A percentile compares a stretch with the other conserved stretches of the same genome.
Conservation (phyloP, 2,888 invertebrate species). For the Pantelozetes paolii region DNA sequence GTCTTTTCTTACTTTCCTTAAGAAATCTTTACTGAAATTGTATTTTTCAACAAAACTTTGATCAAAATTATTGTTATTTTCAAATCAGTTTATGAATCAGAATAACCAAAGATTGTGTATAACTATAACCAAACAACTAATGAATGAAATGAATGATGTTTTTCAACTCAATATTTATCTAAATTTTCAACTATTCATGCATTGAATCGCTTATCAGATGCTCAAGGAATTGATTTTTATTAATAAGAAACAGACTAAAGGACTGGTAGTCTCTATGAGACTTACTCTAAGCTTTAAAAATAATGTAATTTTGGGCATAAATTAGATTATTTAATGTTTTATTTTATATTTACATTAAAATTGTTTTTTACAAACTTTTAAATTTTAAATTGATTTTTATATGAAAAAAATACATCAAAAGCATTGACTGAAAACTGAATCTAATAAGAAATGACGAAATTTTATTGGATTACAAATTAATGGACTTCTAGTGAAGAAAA, state of each 20-base stretch:
- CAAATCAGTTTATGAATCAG: too few relatives aligned
- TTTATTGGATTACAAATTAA: constrained; percentile 28
- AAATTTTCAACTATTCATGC: background rate
- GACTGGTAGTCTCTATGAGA: background rate
- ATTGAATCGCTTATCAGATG: background rate
- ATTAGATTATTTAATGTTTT: constrained; percentile 31
- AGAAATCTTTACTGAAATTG: too few relatives aligned
- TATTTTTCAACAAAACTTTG: too few relatives aligned
- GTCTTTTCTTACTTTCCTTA: background rate
- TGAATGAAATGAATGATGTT: too few relatives aligned
- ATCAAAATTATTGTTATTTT: too few relatives aligned
- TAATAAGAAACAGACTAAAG: background rate
- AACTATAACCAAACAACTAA: too few relatives aligned
- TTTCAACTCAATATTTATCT: background rate
- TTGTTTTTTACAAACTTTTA: background rate
- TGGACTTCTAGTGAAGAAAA: constrained; percentile 23
- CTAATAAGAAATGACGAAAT: constrained; percentile 26
- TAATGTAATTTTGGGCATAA: background rate
- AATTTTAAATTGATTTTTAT: background rate
- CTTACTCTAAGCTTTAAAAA: background rate
- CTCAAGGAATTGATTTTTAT: background rate
- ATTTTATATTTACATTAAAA: constrained; percentile 24
- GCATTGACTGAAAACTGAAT: constrained; percentile 17
- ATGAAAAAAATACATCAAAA: background rate
- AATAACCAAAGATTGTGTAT: too few relatives aligned